A percentile compares a stretch with the other conserved stretches of the same genome.
Conservation (phyloP, 2,113 vertebrate genomes). For the Coturnix japonica region DNA sequence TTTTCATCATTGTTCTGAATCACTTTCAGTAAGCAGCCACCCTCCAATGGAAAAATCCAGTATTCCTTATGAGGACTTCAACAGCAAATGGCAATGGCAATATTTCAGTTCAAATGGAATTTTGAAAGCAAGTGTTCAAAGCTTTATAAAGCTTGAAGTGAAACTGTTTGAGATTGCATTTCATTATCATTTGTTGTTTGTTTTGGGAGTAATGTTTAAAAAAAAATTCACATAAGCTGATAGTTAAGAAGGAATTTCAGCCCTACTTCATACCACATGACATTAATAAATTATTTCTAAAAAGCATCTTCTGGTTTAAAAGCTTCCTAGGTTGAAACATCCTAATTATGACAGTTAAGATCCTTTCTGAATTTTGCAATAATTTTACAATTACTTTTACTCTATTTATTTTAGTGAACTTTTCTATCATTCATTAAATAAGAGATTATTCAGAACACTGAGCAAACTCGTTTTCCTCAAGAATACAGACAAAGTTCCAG, state of each 20-base stretch:
- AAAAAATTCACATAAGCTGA: not conserved
- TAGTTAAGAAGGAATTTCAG: not conserved
- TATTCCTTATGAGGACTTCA: not conserved
- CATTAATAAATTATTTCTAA: not conserved
- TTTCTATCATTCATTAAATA: not conserved
- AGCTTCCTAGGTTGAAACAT: not conserved
- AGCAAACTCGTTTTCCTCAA: not conserved
- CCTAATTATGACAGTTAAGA: not conserved
- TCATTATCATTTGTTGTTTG: constrained; percentile 32
- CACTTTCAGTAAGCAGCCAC: not conserved
- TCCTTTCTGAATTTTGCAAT: not conserved
- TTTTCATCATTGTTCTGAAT: constrained; percentile 8
- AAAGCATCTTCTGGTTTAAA: not conserved
- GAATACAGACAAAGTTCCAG: not conserved
- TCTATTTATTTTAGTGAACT: not conserved
- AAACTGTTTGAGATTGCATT: constrained; percentile 28
- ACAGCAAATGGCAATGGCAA: constrained; percentile 16
- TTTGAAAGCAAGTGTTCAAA: not conserved
- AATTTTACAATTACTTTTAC: not conserved
- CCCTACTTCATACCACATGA: not conserved
- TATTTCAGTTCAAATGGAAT: constrained; percentile 9
- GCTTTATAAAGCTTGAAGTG: not conserved
- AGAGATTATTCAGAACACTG: not conserved
- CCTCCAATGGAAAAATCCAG: not conserved
- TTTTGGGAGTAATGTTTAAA: constrained; percentile 34